These are phyloP conservation scores for Batillaria attramentaria DNA, from an alignment of 1,140 invertebrate species.

Conservation along the genomic window DNA sequence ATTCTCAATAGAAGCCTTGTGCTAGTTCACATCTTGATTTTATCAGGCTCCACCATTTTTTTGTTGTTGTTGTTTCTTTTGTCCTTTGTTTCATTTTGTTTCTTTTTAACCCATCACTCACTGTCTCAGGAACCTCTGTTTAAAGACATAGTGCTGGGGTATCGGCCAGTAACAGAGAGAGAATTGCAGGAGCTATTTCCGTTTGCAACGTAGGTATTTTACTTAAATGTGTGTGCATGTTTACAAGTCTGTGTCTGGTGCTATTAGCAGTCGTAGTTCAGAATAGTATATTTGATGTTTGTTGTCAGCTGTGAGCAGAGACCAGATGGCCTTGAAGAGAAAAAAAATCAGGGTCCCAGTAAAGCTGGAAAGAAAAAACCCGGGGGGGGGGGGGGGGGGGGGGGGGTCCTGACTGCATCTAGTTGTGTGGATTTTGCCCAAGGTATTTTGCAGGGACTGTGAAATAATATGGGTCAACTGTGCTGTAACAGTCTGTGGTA, in stretches of 20 bases:
- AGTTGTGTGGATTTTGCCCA: not conserved
- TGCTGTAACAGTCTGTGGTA: not conserved
- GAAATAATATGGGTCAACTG: too few species aligned
- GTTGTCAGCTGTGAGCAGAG: not conserved
- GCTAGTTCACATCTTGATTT: not conserved
- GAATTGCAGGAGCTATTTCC: too few species aligned
- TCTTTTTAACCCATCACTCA: not conserved
- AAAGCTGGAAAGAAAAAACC: too few species aligned
- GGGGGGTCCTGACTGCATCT: not conserved
- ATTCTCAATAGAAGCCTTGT: not conserved
- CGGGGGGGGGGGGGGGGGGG: not conserved
- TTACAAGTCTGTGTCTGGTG: not conserved
- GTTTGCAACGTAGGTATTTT: too few species aligned
- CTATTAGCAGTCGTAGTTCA: not conserved
- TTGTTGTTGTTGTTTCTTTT: not conserved
- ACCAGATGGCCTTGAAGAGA: not conserved
- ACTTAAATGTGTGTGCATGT: too few species aligned
- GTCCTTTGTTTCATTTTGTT: not conserved
- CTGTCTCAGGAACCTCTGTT: too few species aligned
- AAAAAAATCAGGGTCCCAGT: too few species aligned
- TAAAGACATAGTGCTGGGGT: too few species aligned
- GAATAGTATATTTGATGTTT: not conserved
- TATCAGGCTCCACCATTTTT: not conserved
- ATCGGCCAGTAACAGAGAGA: too few species aligned
- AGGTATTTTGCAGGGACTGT: too few species aligned